Conservation (phyloP, 2,888 invertebrate genomes). For the Spisula solida region DNA sequence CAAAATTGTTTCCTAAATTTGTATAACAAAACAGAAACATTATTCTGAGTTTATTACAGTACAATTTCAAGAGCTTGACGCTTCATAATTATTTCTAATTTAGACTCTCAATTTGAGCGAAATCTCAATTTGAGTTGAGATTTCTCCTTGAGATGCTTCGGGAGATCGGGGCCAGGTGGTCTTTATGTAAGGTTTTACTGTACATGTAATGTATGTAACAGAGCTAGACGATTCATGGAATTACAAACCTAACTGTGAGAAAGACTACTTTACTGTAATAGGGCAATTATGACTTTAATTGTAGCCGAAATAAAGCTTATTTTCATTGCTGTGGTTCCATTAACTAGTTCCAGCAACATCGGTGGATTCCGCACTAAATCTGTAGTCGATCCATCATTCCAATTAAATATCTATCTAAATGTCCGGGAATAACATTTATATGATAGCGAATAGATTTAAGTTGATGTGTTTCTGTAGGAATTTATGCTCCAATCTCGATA, state of each 20-base stretch:
- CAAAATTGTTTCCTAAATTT: too few relatives aligned
- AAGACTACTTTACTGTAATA: background rate
- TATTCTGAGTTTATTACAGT: too few relatives aligned
- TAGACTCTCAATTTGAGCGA: too few relatives aligned
- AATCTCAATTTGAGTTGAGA: too few relatives aligned
- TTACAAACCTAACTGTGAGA: background rate
- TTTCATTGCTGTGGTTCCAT: background rate
- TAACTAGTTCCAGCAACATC: background rate
- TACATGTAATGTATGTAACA: too few relatives aligned
- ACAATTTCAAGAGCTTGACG: too few relatives aligned
- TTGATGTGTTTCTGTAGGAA: conserved; percentile 24
- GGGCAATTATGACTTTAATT: background rate
- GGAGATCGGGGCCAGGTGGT: too few relatives aligned
- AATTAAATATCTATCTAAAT: conserved; percentile 37
- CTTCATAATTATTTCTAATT: too few relatives aligned
- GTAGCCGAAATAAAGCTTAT: background rate
- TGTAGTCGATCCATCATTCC: conserved; percentile 32
- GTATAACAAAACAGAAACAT: too few relatives aligned
- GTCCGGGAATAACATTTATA: conserved; percentile 34
- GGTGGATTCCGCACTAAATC: background rate
- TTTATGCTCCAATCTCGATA: background rate
- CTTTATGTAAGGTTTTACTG: too few relatives aligned
- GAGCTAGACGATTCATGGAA: too few relatives aligned
- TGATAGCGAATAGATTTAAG: conserved; percentile 29
- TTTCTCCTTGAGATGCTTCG: too few relatives aligned